phyloP scores from a whole-genome alignment of 2,113 vertebrate genomes.

The Noturus placidus region DNA sequence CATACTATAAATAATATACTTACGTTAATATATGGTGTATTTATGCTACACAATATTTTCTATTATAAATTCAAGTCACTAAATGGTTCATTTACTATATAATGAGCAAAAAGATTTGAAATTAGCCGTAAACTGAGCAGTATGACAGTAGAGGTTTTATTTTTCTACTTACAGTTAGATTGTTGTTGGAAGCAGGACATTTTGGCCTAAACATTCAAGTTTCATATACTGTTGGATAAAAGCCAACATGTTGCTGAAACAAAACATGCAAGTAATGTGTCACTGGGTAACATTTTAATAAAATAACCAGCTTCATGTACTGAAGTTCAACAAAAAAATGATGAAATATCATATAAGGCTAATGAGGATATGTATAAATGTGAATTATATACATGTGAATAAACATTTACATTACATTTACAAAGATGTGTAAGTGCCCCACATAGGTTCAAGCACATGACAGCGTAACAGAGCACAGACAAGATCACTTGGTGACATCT shows the following conservation, averaged over 20 bases:
- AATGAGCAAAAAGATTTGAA: not conserved
- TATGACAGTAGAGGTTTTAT: not conserved
- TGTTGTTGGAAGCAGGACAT: not conserved
- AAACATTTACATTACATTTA: not conserved
- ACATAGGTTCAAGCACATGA: not conserved
- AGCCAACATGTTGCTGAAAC: not conserved
- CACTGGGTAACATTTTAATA: not conserved
- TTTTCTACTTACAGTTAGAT: not conserved
- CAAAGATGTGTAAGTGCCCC: too few species aligned
- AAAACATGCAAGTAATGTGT: not conserved
- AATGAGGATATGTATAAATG: not conserved
- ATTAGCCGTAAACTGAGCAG: not conserved
- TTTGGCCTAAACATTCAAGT: not conserved
- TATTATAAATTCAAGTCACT: not conserved
- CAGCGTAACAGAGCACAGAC: not conserved
- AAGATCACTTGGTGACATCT: constrained; percentile 58
- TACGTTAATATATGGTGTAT: not conserved
- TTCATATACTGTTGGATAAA: not conserved
- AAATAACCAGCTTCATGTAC: not conserved
- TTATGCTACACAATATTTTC: not conserved
- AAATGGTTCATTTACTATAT: not conserved
- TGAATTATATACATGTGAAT: too few species aligned
- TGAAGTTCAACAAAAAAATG: not conserved
- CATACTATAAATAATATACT: not conserved
- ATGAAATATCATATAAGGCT: not conserved